Conservation (phyloP, 1,140 invertebrate species). For the Caenorhabditis inopinata region DNA sequence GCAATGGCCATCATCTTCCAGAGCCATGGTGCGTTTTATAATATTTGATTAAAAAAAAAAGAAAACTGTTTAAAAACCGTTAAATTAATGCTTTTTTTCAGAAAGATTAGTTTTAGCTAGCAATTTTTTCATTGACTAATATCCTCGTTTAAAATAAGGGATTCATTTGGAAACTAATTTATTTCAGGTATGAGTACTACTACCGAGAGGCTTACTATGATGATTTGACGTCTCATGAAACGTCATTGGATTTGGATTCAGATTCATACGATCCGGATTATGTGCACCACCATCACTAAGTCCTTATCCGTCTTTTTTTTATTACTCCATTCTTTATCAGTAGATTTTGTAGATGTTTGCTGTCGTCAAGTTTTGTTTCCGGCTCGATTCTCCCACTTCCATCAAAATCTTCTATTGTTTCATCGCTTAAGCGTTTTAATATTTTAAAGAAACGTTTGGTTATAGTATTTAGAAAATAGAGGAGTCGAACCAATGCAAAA, state of each 20-base stretch:
- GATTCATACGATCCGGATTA: slow-evolving; percentile 56
- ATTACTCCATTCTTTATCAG: background rate
- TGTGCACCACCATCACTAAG: slow-evolving; percentile 52
- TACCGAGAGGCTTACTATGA: slow-evolving; percentile 58
- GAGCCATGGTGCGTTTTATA: slow-evolving; percentile 51
- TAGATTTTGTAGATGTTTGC: slow-evolving; percentile 1
- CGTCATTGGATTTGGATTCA: slow-evolving; percentile 46
- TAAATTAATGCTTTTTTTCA: too few relatives aligned
- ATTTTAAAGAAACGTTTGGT: too few relatives aligned
- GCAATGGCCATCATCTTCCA: slow-evolving; percentile 49
- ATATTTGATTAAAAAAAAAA: too few relatives aligned
- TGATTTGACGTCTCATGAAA: slow-evolving; percentile 50
- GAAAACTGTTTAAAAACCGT: too few relatives aligned
- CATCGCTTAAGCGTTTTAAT: background rate
- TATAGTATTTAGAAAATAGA: background rate
- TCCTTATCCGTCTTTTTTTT: background rate
- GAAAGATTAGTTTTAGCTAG: too few relatives aligned
- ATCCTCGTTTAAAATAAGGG: too few relatives aligned
- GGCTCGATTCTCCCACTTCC: background rate
- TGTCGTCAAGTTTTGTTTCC: slow-evolving; percentile 2
- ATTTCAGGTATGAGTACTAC: slow-evolving; percentile 58
- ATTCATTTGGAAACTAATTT: too few relatives aligned
- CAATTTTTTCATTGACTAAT: too few relatives aligned
- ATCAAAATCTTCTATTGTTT: background rate
- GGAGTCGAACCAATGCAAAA: background rate